Evolutionary conservation across 2,797 vertebrate species (phyloP).

Genomic region (Falco rusticolus): DNA sequence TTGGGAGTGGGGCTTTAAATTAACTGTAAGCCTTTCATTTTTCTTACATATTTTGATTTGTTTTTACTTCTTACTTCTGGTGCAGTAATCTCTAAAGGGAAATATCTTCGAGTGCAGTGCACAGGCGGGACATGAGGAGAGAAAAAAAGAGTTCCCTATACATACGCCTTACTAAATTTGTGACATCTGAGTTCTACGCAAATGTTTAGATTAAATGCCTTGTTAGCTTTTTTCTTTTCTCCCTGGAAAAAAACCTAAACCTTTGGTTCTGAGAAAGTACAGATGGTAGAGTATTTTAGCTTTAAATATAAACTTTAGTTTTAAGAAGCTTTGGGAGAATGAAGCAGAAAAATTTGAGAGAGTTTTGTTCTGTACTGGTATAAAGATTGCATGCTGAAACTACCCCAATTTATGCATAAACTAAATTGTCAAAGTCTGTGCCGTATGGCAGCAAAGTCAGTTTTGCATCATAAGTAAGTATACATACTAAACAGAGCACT

Average conservation of each 20-base stretch:
- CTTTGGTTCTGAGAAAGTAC: background rate
- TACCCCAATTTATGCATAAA: background rate
- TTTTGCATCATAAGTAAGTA: background rate
- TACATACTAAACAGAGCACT: background rate
- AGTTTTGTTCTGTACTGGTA: background rate
- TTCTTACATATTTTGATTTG: background rate
- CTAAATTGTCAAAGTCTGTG: background rate
- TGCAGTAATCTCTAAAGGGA: background rate
- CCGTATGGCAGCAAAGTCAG: background rate
- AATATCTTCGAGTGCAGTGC: background rate
- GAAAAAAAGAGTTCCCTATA: background rate
- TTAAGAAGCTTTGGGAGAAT: background rate
- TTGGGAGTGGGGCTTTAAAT: background rate
- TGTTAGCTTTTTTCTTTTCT: background rate
- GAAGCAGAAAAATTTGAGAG: background rate
- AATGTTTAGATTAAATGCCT: constrained; percentile 7
- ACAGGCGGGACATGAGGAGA: background rate
- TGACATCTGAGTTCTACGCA: background rate
- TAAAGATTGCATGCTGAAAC: background rate
- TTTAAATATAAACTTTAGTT: background rate
- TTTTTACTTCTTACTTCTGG: background rate
- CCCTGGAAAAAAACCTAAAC: background rate
- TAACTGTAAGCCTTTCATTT: background rate
- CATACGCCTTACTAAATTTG: background rate
- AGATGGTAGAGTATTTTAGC: background rate